phyloP scores from a whole-genome alignment of 2,113 vertebrate species.

The Rostratula benghalensis region DNA sequence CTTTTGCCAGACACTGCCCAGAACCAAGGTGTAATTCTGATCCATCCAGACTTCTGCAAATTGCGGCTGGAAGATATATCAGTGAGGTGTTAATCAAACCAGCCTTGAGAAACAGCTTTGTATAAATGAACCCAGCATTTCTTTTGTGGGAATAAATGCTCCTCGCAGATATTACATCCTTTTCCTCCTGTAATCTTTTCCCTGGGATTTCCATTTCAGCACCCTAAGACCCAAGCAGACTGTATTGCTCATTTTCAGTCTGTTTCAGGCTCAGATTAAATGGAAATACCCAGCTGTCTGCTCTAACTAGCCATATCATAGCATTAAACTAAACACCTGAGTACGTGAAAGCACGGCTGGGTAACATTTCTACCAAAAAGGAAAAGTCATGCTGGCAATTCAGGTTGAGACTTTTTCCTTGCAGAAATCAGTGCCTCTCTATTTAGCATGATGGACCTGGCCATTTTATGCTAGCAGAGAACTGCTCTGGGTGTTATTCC shows the following conservation, averaged over 20 bases:
- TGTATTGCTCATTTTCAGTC: not conserved
- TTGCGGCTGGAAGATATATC: conserved; percentile 47
- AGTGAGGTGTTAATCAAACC: not conserved
- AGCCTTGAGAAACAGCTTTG: conserved; percentile 45
- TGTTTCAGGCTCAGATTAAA: not conserved
- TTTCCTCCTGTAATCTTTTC: conserved; percentile 35
- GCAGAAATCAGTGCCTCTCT: not conserved
- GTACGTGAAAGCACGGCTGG: not conserved
- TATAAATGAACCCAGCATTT: conserved; percentile 35
- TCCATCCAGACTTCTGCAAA: conserved; percentile 21
- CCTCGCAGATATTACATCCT: not conserved
- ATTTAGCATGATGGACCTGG: not conserved
- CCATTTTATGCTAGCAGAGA: not conserved
- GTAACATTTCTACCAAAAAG: not conserved
- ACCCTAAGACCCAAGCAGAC: not conserved
- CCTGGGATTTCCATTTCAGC: not conserved
- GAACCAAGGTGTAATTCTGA: conserved; percentile 44
- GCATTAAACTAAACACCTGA: not conserved
- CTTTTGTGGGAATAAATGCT: conserved; percentile 13
- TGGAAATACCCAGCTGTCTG: not conserved
- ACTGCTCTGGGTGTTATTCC: not conserved
- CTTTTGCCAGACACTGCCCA: conserved; percentile 48
- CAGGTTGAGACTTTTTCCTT: not conserved
- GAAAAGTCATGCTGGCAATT: not conserved
- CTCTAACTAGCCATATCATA: not conserved